Conservation (phyloP, 2,888 invertebrate species). For the Chesias legatella region DNA sequence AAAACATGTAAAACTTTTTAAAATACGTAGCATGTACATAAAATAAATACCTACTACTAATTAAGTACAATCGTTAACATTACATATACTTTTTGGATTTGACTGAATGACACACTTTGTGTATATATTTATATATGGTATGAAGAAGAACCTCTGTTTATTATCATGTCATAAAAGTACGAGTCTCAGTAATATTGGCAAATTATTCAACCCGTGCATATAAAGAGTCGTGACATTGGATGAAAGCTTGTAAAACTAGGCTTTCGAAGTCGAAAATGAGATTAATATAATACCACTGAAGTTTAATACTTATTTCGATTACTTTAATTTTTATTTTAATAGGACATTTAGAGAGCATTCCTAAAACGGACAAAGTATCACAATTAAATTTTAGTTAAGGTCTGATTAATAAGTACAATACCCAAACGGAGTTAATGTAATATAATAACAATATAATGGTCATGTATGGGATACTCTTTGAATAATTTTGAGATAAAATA, state of each 20-base stretch:
- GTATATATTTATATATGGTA: slow-evolving; percentile 26
- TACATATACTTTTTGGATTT: slow-evolving; percentile 27
- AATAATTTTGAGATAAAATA: slow-evolving; percentile 20
- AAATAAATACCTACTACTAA: slow-evolving; percentile 74
- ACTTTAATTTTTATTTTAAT: slow-evolving; percentile 26
- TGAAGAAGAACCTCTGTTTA: not conserved
- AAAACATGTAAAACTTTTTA: slow-evolving; percentile 63
- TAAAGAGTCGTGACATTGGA: slow-evolving; percentile 1
- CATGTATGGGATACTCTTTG: slow-evolving; percentile 40
- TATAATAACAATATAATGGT: slow-evolving; percentile 58
- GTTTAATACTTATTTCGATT: slow-evolving; percentile 21
- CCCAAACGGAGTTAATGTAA: slow-evolving; percentile 39
- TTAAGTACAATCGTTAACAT: slow-evolving; percentile 72
- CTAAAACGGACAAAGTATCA: slow-evolving; percentile 66
- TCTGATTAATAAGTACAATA: slow-evolving; percentile 72
- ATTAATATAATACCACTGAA: slow-evolving; percentile 27
- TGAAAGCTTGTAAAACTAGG: slow-evolving; percentile 12
- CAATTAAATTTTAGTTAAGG: slow-evolving; percentile 64
- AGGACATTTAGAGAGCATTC: slow-evolving; percentile 62
- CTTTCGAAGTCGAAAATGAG: slow-evolving; percentile 18
- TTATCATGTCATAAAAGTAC: not conserved
- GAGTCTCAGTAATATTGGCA: too few species aligned
- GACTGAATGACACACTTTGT: slow-evolving; percentile 10
- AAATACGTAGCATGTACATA: slow-evolving; percentile 67
- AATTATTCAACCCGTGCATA: too few species aligned